Percentiles rank a stretch among this genome's conserved stretches.
These are phyloP conservation scores for Lydus trimaculatus DNA, from an alignment of 2,888 invertebrate genomes.

Conservation along the genomic window DNA sequence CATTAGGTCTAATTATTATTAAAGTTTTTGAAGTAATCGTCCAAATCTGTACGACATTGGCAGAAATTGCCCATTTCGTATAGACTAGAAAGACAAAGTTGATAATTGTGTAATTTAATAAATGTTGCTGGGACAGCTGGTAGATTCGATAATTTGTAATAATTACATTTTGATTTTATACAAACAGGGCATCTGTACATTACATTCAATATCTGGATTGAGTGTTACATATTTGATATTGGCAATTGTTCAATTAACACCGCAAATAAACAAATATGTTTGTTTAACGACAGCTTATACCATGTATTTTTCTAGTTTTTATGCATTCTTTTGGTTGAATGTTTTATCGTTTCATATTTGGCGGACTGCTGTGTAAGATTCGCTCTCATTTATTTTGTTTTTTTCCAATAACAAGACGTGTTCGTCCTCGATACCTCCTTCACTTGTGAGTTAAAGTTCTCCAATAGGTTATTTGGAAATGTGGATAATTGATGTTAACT, in stretches of 20 bases:
- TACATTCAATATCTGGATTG: slow-evolving; percentile 68
- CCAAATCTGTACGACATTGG: too few species aligned
- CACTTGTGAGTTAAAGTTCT: too few species aligned
- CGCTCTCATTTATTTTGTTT: not conserved
- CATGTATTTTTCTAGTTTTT: slow-evolving; percentile 64
- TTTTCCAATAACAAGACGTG: too few species aligned
- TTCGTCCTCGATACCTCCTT: too few species aligned
- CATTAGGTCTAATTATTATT: too few species aligned
- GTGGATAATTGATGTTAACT: too few species aligned
- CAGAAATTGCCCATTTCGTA: too few species aligned
- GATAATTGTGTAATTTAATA: too few species aligned
- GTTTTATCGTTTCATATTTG: slow-evolving; percentile 73
- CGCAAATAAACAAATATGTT: slow-evolving; percentile 54
- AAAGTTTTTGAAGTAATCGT: too few species aligned
- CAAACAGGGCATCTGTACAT: slow-evolving; percentile 73
- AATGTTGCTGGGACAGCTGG: too few species aligned
- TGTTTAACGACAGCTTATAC: slow-evolving; percentile 63
- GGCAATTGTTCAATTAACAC: slow-evolving; percentile 65
- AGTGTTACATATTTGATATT: slow-evolving; percentile 67
- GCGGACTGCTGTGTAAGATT: slow-evolving; percentile 69
- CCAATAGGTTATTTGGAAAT: too few species aligned
- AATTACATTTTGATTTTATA: slow-evolving; percentile 51
- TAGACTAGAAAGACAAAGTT: too few species aligned
- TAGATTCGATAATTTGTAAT: not conserved
- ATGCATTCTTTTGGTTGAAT: slow-evolving; percentile 78